Base-by-base conservation (phyloP, 2,888 invertebrate species). In the Apodemia duryi region DNA sequence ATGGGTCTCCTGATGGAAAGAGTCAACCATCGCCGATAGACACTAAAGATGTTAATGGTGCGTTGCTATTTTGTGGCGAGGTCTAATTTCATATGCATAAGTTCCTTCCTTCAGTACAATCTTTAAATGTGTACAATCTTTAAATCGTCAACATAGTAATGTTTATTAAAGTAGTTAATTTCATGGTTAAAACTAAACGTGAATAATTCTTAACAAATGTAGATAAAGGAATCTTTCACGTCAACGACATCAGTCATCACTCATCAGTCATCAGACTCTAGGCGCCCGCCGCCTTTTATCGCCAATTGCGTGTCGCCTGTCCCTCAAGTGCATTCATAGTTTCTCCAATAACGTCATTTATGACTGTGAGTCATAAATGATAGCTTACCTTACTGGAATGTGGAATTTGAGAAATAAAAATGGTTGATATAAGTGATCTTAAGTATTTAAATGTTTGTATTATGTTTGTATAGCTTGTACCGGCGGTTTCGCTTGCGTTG, bases 281-380 rank as follows among this genome's bases (percentile, higher is more conserved):
- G 57, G 57, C 57, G 57, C 57, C 57, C 57, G 57, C 35, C 57
- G 57, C 32, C 32, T 57, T 57, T 57, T 57, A 57, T 57, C 57
- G 49, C 49, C 49, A 57, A 32, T 57, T 57, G 57, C 11, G 32
- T 57, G 57, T 57, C 57, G 57, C 32, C 57, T 32, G 57, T 57
- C 54, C 28, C 54, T 57, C 57, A 57, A 57, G 57, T 35, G 57
- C 57, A 29, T 35, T 57, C 57, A 57, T 32, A 7, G 57, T 57
- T 32, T 57, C 57, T 57, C 7, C 57, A 57, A 57, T 13, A 32
- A 49, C 49, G 49, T 49, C n/a, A 49, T 49, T 57, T 57, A 57
- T 57, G 57, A 57, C 35, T 35, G 38, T 38, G 38, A 38, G 38
- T 38, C 38, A 38, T 38, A 7, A 38, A 38, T 32, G 32, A 13